A percentile compares a stretch with the other conserved stretches of the same genome.
Conservation (phyloP, 2,888 invertebrate genomes). For the Drosophila nigricruria region DNA sequence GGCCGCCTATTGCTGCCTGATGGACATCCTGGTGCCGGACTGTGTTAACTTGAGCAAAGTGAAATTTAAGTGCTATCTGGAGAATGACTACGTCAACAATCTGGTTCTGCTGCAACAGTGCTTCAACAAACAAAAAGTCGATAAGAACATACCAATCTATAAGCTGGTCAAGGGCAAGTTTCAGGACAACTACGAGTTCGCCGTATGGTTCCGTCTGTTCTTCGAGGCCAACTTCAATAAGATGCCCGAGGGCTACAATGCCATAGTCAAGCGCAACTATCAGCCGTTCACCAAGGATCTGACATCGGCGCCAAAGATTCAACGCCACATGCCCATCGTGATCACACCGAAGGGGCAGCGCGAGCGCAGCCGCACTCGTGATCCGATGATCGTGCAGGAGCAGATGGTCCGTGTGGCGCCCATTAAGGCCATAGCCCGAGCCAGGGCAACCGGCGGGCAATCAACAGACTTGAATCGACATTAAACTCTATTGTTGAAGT, state of each 20-base stretch:
- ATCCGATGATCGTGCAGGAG: neutral
- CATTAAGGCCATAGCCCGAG: neutral
- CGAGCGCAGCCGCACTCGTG: neutral
- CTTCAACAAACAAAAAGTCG: conserved; percentile 9
- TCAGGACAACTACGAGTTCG: conserved; percentile 48
- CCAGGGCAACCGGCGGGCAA: neutral
- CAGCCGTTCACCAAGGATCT: neutral
- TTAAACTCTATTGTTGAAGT: neutral
- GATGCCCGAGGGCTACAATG: conserved; percentile 14
- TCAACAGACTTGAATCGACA: neutral
- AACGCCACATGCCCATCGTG: neutral
- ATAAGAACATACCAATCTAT: conserved; percentile 24
- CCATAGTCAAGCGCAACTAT: conserved; percentile 3
- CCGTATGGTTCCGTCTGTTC: conserved; percentile 42
- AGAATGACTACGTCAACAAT: conserved; percentile 20
- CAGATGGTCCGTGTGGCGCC: neutral
- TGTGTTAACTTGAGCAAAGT: conserved; percentile 21
- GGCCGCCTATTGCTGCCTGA: conserved; percentile 36
- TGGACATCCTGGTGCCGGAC: conserved; percentile 39
- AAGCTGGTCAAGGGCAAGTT: conserved; percentile 32
- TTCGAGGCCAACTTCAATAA: conserved; percentile 33
- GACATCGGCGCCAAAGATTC: accelerated
- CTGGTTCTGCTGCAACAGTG: conserved; percentile 27
- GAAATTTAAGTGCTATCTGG: conserved; percentile 13
- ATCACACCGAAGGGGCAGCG: neutral